Percentiles rank a stretch among this genome's conserved stretches.
Conservation (phyloP, 1,140 invertebrate genomes). For the Solen grandis region DNA sequence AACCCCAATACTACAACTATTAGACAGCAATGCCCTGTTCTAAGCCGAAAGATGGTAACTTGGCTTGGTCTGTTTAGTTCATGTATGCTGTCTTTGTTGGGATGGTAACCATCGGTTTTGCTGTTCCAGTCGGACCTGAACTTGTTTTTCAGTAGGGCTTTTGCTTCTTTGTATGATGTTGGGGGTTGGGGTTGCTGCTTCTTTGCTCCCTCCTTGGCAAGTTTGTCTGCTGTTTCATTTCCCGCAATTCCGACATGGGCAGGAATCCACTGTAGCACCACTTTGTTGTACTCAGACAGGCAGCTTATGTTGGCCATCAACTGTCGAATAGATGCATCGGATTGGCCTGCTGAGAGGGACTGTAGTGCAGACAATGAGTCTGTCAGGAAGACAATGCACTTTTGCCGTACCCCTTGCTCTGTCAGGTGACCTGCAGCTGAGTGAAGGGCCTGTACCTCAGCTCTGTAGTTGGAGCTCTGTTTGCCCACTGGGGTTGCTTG, state of each 20-base stretch:
- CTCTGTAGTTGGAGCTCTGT: constrained; percentile 8
- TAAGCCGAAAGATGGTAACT: background rate
- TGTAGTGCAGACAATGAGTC: constrained; percentile 5
- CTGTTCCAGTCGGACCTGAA: background rate
- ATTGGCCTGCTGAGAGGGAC: background rate
- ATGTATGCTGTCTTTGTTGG: background rate
- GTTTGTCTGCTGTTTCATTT: background rate
- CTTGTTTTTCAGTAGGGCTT: no score
- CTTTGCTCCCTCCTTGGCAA: background rate
- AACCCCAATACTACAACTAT: no score
- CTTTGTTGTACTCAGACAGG: constrained; percentile 13
- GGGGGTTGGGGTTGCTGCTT: constrained; percentile 9
- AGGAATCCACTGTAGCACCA: constrained; percentile 15
- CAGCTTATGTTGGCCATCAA: background rate
- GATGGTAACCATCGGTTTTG: background rate
- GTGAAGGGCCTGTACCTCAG: background rate
- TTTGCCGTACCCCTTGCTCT: background rate
- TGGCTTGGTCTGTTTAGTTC: background rate
- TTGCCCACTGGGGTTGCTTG: background rate
- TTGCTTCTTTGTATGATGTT: no score
- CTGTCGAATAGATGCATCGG: constrained; percentile 11
- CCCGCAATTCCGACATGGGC: constrained; percentile 5
- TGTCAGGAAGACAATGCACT: constrained; percentile 10
- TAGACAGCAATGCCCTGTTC: no score
- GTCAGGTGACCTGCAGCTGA: background rate